These are phyloP conservation scores for Anagyrus pseudococci DNA, from an alignment of 2,888 invertebrate genomes.

Conservation along the genomic window DNA sequence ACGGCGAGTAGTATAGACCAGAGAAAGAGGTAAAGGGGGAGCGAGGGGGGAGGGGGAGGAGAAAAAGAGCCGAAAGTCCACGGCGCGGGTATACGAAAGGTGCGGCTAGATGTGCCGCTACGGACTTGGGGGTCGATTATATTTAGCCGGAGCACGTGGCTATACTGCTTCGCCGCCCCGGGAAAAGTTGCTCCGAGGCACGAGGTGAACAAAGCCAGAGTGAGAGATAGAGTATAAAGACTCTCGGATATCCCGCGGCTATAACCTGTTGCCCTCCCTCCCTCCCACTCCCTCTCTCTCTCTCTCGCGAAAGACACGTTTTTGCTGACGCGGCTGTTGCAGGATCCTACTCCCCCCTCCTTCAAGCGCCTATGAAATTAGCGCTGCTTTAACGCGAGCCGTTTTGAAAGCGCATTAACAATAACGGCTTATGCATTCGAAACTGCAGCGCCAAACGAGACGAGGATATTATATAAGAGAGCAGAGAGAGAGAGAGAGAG, in stretches of 20 bases:
- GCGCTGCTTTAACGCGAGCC: no score
- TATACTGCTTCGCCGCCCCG: constrained; percentile 45
- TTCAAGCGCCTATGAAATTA: no score
- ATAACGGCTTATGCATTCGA: no score
- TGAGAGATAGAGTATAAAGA: background rate
- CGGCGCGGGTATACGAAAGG: no score
- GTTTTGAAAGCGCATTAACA: no score
- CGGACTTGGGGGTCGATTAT: constrained; percentile 47
- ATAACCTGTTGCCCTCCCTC: constrained; percentile 28
- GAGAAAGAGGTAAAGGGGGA: no score
- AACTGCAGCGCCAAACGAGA: no score
- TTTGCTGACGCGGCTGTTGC: background rate
- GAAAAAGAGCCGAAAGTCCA: constrained; percentile 1
- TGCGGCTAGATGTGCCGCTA: no score
- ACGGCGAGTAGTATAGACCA: background rate
- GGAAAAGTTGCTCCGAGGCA: constrained; percentile 45
- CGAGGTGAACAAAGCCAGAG: background rate
- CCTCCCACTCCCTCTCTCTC: constrained; percentile 10
- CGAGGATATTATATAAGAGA: no score
- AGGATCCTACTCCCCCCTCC: no score
- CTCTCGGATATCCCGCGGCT: background rate
- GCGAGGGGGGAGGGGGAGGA: background rate
- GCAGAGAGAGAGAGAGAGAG: no score
- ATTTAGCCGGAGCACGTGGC: constrained; percentile 59
- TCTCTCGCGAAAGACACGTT: constrained; percentile 20